Conservation (phyloP, 2,888 invertebrate genomes). For the Smittia aterrima region DNA sequence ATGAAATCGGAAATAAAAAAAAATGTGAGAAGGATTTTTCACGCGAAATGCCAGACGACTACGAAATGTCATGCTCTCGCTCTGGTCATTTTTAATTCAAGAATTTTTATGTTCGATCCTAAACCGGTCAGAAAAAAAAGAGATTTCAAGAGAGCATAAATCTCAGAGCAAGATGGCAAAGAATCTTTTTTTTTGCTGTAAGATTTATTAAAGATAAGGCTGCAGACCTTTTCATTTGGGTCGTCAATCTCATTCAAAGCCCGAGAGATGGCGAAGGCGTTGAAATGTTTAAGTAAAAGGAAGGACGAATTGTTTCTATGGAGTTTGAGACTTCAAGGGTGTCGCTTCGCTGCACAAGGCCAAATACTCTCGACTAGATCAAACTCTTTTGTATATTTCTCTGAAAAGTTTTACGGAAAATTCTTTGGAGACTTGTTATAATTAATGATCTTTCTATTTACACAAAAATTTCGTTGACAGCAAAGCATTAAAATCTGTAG, state of each 20-base stretch:
- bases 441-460: background rate
- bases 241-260: slow-evolving; percentile 28
- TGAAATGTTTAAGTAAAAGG: background rate
- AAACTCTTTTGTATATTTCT: too few species aligned
- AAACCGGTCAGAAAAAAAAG: background rate
- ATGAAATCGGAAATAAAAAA: background rate
- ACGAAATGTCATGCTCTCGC: slow-evolving; percentile 35
- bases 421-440: background rate
- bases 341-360: too few species aligned
- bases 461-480: background rate
- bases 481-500: background rate
- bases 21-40: background rate
- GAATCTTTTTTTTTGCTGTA: background rate
- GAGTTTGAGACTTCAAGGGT: too few species aligned
- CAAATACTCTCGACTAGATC: too few species aligned
- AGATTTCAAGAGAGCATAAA: slow-evolving; percentile 2
- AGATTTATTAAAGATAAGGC: background rate
- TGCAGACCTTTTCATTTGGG: slow-evolving; percentile 14
- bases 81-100: slow-evolving; percentile 24
- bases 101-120: background rate
- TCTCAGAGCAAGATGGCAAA: background rate
- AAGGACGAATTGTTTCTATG: background rate
- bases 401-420: too few species aligned
- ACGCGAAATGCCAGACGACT: background rate
- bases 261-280: background rate